Evolutionary conservation across 1,140 invertebrate genomes (phyloP), one percentile per base, ranked within the genome.

Genomic region (Rhopalosiphum padi): DNA sequence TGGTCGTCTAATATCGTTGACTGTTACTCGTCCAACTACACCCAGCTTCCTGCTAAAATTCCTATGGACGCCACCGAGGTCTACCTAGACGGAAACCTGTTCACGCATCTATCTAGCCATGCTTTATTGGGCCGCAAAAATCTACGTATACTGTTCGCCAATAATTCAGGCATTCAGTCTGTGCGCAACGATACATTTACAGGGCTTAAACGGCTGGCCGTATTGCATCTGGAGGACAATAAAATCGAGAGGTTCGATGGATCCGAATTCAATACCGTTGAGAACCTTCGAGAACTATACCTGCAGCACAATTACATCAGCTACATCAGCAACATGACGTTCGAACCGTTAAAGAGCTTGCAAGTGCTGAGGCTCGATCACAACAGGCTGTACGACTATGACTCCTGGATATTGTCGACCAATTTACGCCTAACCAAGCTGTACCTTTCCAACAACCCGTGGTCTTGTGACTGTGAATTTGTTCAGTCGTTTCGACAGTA

Each of bases 61-160:
- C 98, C 98, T 83, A 99, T 99, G 98, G 98, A 99, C 95, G 98
- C 98, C 94, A 98, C 98, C 22, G 98, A 98, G 96, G 96, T 99
- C 87, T 99, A 99, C 95, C 96, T 99, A 93, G 98, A 99, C 95
- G 98, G 98, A 93, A 99, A 98, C 95, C 97, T 98, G 94, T 97
- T 99, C 94, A 97, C 97, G 89, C 97, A 98, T 94, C 96, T 99
- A 94, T 97, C 97, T 43, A 98, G 97, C 95, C 98, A 99, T 95
- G 97, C 98, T 8, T 98, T 99, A 95, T 98, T 99, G 94, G 98
- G 98, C 2, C 96, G 98, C 94, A 98, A 98, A 95, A 98, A 98
- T 95, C 95, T 99, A 94, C 97, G 97, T 95, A 97, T 98, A 90
- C 95, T 99, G 51, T 98, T 97, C 95, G 96, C 98, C 22, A 99